Base-by-base conservation (phyloP, 2,797 vertebrate genomes). In the Anas bahamensis region DNA sequence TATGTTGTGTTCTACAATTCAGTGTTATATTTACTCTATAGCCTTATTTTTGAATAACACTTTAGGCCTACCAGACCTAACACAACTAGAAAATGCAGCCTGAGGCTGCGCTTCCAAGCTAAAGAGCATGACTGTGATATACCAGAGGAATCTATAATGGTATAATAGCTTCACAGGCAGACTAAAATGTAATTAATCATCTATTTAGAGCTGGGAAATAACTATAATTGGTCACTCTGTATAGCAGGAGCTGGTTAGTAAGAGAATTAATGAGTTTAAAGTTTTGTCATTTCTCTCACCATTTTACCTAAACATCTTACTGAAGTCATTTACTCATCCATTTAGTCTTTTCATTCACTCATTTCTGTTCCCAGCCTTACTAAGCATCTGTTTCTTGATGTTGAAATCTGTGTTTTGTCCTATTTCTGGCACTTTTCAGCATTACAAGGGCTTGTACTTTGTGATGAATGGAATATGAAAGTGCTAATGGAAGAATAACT, bases 101-200 rank as follows among this genome's bases (percentile, higher is more conserved):
- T 65, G 17, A 55, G 87, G 87, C 64, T 92, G 53, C 28, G 42
- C 39, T 84, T 91, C 17, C 46, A 57, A 84, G 70, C 76, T 89
- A 86, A 90, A 92, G 69, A 92, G 61, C 87, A 82, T 81, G 64
- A 57, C 80, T 93, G 2, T 70, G 53, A 77, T 88, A 82, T 74
- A 91, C 53, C 72, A 92, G 57, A 46, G 55, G 83, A 92, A 68
- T 84, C 46, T 86, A n/a, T 68, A 79, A 92, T 48, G 46, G 28
- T 46, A 48, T 92, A 89, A 89, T 76, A 77, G 9, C 53, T 86
- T 74, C 50, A 81, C 23, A 76, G 53, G 8, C 46, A 76, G 44
- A 14, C 37, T 88, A 88, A 94, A 96, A 86, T 82, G 31, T 71
- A 86, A 91, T 95, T 95, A 89, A 86, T 92, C 48, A 68, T 65